Base-by-base conservation (phyloP, 2,888 invertebrate genomes). In the Petrolisthes cinctipes region DNA sequence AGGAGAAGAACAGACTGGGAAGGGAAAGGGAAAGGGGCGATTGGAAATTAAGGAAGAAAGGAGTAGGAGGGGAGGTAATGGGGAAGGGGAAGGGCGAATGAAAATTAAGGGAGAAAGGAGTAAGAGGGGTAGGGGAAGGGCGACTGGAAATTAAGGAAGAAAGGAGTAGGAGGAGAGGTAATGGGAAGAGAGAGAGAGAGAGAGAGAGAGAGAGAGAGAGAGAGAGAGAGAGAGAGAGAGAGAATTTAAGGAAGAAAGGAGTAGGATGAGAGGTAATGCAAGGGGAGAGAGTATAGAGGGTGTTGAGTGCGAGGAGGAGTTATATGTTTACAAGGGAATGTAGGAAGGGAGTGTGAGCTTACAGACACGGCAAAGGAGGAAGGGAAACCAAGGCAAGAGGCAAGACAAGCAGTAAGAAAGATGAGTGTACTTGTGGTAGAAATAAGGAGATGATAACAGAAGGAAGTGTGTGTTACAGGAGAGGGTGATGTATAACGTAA, bases 321-420 rank as follows among this genome's bases (percentile, higher is more conserved):
- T n/a, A n/a, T n/a, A n/a, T n/a, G n/a, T n/a, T n/a, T n/a, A n/a
- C n/a, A n/a, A n/a, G n/a, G n/a, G n/a, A n/a, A 37, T 14, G 37
- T 37, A 51, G 37, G 76, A 23, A 51, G 51, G 20, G 37, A 51
- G 37, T 4, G 51, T 14, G 51, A 51, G 51, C 23, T 23, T 3
- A 80, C 5, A 80, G 56, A 80, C 1, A 80, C 6, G 53, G 57
- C 4, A 56, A 80, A 53, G 53, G 56, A 80, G 80, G 53, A 53
- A 80, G 80, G 53, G 80, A 80, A n/a, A 56, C 17, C 53, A 53
- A n/a, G 80, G n/a, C 56, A 54, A n/a, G 53, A n/a, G 20, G 80
- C 37, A 6, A 56, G 57, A 54, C 5, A 54, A 54, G n/a, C 4
- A n/a, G 0, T 7, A 14, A 80, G 54, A 80, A n/a, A 80, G 80